These are phyloP conservation scores for Caenorhabditis macrosperma DNA, from an alignment of 2,888 invertebrate species.

Conservation along the genomic window DNA sequence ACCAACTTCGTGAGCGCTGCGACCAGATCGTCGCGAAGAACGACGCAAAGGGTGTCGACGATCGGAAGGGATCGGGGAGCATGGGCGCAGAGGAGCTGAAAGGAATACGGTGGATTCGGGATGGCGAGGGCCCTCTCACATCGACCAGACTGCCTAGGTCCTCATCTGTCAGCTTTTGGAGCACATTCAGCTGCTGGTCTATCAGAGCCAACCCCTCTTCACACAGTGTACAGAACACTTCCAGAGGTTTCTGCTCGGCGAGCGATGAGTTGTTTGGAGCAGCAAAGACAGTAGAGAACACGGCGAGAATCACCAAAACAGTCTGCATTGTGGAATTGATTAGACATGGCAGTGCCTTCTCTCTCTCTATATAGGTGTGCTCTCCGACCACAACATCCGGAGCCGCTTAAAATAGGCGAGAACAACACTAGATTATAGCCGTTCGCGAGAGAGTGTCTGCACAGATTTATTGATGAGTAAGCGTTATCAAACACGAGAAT, in stretches of 20 bases:
- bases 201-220: conserved; percentile 21
- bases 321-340: neutral
- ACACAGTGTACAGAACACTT: conserved; percentile 7
- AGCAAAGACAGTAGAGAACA: neutral
- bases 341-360: too few relatives aligned
- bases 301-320: neutral
- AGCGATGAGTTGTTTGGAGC: neutral
- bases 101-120: neutral
- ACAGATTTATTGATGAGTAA: neutral
- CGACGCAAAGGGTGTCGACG: conserved; percentile 33
- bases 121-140: conserved; percentile 1
- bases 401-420: too few relatives aligned
- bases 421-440: neutral
- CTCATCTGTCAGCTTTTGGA: conserved; percentile 21
- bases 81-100: conserved; percentile 19
- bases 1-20: conserved; percentile 7
- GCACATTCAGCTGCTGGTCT: conserved; percentile 11
- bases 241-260: neutral
- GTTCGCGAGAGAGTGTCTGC: neutral
- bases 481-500: neutral
- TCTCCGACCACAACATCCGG: too few relatives aligned
- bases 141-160: conserved; percentile 13
- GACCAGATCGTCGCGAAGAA: conserved; percentile 35
- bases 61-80: conserved; percentile 23
- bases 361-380: too few relatives aligned